These are phyloP conservation scores for Brachionus rotundiformis DNA, from an alignment of 1,140 invertebrate genomes.

Conservation along the genomic window DNA sequence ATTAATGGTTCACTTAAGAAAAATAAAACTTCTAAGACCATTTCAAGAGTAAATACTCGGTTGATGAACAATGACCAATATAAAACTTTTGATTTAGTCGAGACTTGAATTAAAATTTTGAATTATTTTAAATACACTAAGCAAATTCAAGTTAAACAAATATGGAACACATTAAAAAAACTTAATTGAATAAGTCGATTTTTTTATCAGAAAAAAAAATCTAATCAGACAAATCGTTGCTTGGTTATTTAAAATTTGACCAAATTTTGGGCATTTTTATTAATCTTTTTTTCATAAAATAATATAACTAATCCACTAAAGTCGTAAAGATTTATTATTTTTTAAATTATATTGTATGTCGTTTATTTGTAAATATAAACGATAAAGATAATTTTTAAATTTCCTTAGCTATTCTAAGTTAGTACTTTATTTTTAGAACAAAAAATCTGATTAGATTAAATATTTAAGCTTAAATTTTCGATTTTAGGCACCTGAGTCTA, in stretches of 20 bases:
- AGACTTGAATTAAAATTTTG: conserved; percentile 27
- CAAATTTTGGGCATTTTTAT: background rate
- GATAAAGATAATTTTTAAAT: background rate
- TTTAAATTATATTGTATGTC: background rate
- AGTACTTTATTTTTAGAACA: background rate
- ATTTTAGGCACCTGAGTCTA: background rate
- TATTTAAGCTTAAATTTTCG: background rate
- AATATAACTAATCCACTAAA: background rate
- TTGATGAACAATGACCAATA: background rate
- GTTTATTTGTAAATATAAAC: background rate
- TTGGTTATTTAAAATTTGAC: conserved; percentile 37
- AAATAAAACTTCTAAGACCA: conserved; percentile 5
- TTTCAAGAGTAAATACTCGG: background rate
- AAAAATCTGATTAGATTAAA: background rate
- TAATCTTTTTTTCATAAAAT: background rate
- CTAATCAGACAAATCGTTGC: conserved; percentile 14
- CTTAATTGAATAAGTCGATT: background rate
- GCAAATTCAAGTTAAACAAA: background rate
- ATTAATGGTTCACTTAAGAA: conserved; percentile 9
- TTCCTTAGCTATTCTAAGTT: background rate
- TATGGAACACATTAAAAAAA: background rate
- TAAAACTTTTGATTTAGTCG: background rate
- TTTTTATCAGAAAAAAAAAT: background rate
- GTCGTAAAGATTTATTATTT: background rate
- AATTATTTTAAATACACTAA: conserved; percentile 6